phyloP scores from a whole-genome alignment of 2,888 invertebrate genomes.

The Tanytarsus gracilentus region DNA sequence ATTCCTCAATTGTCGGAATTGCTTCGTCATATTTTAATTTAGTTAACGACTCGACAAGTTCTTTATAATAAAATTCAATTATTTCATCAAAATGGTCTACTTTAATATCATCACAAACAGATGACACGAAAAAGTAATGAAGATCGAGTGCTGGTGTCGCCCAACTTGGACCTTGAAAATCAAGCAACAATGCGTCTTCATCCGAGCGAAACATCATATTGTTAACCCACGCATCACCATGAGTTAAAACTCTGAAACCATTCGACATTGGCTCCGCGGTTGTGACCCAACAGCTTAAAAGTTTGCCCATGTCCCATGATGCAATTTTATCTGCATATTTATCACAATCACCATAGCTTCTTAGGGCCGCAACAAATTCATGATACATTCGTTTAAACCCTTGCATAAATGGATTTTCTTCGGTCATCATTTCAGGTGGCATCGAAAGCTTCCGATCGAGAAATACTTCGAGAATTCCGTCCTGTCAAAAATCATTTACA shows the following conservation, averaged over 20 bases:
- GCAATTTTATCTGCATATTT: constrained; percentile 17
- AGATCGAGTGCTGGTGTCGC: constrained; percentile 30
- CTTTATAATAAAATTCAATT: constrained; percentile 23
- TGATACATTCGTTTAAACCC: background rate
- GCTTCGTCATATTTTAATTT: constrained; percentile 15
- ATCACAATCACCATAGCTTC: constrained; percentile 1
- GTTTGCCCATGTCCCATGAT: background rate
- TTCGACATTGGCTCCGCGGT: constrained; percentile 3
- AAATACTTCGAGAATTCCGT: constrained; percentile 1
- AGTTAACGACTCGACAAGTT: constrained; percentile 10
- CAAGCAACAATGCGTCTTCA: constrained; percentile 1
- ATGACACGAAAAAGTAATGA: constrained; percentile 30
- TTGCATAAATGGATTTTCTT: background rate
- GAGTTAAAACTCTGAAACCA: constrained; percentile 30
- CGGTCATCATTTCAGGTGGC: background rate
- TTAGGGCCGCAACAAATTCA: background rate
- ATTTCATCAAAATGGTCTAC: constrained; percentile 20
- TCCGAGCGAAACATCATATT: constrained; percentile 31
- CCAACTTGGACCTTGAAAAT: constrained; percentile 26
- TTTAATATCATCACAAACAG: constrained; percentile 18
- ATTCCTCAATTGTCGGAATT: constrained; percentile 24
- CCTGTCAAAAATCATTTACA: background rate
- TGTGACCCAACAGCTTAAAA: background rate
- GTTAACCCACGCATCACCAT: constrained; percentile 30
- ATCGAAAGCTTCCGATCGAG: constrained; percentile 5